These are phyloP conservation scores for Tenodera sinensis DNA, from an alignment of 2,888 invertebrate genomes.

Conservation along the genomic window DNA sequence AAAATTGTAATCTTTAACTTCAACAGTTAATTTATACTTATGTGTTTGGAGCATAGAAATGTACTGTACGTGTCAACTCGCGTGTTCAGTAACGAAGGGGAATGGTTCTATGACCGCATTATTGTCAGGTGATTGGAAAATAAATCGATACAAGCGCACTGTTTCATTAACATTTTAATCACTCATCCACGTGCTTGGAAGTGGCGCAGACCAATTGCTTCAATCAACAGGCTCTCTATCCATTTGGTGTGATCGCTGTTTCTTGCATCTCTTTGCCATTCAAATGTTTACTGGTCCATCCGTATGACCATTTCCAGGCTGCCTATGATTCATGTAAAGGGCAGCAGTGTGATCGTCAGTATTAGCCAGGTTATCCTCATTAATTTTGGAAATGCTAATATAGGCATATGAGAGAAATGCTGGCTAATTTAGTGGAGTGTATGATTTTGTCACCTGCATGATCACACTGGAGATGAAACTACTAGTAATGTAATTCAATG, in stretches of 20 bases:
- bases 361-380: background rate
- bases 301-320: background rate
- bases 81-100: background rate
- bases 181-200: background rate
- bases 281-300: background rate
- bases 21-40: too few relatives aligned
- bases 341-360: background rate
- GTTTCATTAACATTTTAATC: background rate
- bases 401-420: background rate
- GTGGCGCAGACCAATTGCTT: background rate
- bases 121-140: background rate
- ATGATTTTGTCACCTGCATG: background rate
- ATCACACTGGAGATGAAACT: too few relatives aligned
- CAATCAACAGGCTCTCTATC: background rate
- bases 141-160: background rate
- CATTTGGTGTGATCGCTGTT: background rate
- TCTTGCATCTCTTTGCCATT: background rate
- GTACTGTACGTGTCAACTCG: background rate
- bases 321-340: background rate
- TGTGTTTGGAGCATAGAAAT: too few relatives aligned
- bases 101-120: background rate
- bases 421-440: background rate
- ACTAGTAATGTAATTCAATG: too few relatives aligned
- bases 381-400: background rate
- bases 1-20: too few relatives aligned